These are phyloP conservation scores for Glossophaga mutica DNA, from an alignment of 2,797 vertebrate species.

Conservation along the genomic window DNA sequence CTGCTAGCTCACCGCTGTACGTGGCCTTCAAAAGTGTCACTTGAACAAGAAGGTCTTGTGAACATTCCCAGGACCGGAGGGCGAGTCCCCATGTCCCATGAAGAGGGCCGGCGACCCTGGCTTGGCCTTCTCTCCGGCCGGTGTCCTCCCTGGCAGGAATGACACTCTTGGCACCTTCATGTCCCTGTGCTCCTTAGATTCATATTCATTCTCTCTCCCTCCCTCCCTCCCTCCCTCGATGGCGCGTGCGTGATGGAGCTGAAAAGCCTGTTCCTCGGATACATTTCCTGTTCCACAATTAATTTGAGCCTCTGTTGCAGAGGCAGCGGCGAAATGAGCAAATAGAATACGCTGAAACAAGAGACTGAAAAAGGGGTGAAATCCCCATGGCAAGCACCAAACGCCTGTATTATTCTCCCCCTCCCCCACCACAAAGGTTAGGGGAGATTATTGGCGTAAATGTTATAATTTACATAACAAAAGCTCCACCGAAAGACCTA, in stretches of 20 bases:
- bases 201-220: too few species aligned
- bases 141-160: background rate
- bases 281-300: background rate
- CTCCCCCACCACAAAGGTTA: background rate
- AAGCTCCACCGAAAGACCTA: background rate
- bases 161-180: background rate
- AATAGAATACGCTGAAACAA: background rate
- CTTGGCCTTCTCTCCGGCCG: background rate
- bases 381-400: background rate
- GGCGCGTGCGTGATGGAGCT: background rate
- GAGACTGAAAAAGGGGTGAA: background rate
- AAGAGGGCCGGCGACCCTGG: background rate
- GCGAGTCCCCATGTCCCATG: background rate
- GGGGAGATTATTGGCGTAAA: background rate
- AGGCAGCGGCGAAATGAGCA: background rate
- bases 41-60: background rate
- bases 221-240: background rate
- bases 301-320: background rate
- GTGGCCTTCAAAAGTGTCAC: background rate
- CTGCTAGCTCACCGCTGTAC: background rate
- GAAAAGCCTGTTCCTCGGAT: background rate
- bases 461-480: background rate
- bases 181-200: background rate
- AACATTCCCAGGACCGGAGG: background rate
- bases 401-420: fast-evolving